phyloP scores from a whole-genome alignment of 2,888 invertebrate species.

The Nemotelus nigrinus region DNA sequence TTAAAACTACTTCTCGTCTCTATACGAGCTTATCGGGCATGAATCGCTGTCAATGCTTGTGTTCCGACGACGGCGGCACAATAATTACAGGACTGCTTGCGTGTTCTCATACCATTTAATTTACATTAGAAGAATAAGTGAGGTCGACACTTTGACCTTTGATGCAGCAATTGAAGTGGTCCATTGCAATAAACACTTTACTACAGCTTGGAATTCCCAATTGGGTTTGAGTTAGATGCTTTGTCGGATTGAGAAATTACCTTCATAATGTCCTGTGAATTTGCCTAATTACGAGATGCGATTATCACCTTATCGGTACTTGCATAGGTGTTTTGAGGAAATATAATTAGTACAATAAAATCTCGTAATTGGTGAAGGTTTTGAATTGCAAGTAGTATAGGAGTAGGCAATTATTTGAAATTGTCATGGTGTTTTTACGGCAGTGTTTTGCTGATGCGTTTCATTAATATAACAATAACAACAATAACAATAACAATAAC shows the following conservation, averaged over 20 bases:
- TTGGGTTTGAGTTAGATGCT: neutral
- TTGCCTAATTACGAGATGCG: neutral
- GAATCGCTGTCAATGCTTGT: constrained; percentile 22
- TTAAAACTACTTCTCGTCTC: constrained; percentile 20
- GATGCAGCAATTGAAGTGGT: constrained; percentile 17
- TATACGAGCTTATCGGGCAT: constrained; percentile 21
- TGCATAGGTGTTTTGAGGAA: no score
- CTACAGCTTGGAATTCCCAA: neutral
- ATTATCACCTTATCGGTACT: neutral
- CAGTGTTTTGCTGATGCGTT: no score
- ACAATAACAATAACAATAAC: no score
- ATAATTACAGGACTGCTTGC: constrained; percentile 3
- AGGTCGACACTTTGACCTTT: constrained; percentile 31
- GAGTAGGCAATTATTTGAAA: no score
- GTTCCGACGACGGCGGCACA: neutral
- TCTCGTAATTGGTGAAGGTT: no score
- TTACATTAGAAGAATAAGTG: constrained; percentile 5
- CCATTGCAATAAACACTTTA: constrained; percentile 27
- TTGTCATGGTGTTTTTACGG: no score
- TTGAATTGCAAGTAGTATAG: no score
- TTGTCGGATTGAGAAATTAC: neutral
- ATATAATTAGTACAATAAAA: no score
- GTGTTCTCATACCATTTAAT: constrained; percentile 9
- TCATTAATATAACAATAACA: no score
- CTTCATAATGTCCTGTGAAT: constrained; percentile 2